Base-by-base conservation (phyloP, 2,797 vertebrate genomes). In the Karalla daura region DNA sequence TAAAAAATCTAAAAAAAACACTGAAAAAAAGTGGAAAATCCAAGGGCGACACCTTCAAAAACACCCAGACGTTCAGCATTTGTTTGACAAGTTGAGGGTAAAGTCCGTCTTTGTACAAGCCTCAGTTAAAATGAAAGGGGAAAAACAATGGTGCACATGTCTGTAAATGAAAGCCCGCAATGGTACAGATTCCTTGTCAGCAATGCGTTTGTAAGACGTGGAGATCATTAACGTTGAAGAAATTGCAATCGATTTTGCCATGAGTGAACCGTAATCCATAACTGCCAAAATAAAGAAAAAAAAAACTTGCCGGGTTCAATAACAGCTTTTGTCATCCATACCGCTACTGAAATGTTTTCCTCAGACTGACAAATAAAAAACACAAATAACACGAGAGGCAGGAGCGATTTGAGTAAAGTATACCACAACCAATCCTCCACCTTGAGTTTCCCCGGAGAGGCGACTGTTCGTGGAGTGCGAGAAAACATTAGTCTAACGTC, bases 381-480 rank as follows among this genome's bases (percentile, higher is more conserved):
- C 21, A 27, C n/a, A 6, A 7, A 41, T 5, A 36, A 56, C 25
- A 49, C 7, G 5, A 4, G 4, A 10, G 23, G 41, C n/a, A 49
- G 41, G 30, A 43, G 32, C 7, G 51, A 40, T 35, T 54, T 30
- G 9, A 46, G n/a, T n/a, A 60, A 66, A 21, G 30, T 51, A 32
- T 63, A 47, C 43, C 24, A 17, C 8, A 52, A 55, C 13, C 40
- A 74, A 69, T 58, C 45, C 71, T 69, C 55, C n/a, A n/a, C n/a
- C n/a, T n/a, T 28, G 35, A 72, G n/a, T n/a, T n/a, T 60, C 39
- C 37, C 25, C 0, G 30, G 63, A 69, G 67, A 78, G 56, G 64
- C 33, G 63, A 77, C 14, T 20, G n/a, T 32, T 53, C 63, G 49
- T 66, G 51, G 9, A 41, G 21, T 3, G n/a, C 0, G 9, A 39